Evolutionary conservation across 2,888 invertebrate genomes (phyloP), one percentile per base, ranked within the genome.

Genomic region (Cephus runcator): DNA sequence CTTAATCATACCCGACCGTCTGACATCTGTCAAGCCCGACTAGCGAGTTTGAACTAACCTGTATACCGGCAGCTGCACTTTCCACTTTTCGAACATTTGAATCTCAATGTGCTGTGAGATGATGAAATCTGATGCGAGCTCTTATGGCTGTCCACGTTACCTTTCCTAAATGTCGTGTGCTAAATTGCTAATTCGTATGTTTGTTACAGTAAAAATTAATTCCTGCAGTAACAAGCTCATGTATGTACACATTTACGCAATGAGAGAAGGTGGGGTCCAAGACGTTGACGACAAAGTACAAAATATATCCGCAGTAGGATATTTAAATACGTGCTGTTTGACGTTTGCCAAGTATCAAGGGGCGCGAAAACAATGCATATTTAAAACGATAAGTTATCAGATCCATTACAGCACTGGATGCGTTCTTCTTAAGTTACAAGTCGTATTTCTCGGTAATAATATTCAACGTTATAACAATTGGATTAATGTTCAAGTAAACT

Each of bases 131-230:
- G 78, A 34, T 69, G 75, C 75, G 77, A 76, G 73, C 69, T 68
- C 40, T 40, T 69, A 78, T 78, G 76, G 78, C 78, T 78, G 40
- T 76, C 68, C 75, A 36, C 73, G 76, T 71, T 78, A 76, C 34
- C 36, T 56, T 78, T 73, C 23, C 68, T 71, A 35, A 30, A 23
- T 74, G 74, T 74, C 34, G 33, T 35, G 74, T 74, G 74, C 56
- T 56, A 56, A 56, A 23, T 56, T 56, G 56, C 30, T 71, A 71
- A 71, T 30, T 71, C 30, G 71, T 33, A 71, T 71, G 71, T 30
- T 71, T 71, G 71, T 71, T 34, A 71, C 71, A 71, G 30, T 31
- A 15, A 34, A 71, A 71, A 71, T 33, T 71, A 3, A 31, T 30
- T 71, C 31, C 71, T 30, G 23, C 34, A 73, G 31, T 71, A 76